A percentile compares a stretch with the other conserved stretches of the same genome.
phyloP scores from a whole-genome alignment of 1,140 invertebrate genomes.

The Physella acuta region DNA sequence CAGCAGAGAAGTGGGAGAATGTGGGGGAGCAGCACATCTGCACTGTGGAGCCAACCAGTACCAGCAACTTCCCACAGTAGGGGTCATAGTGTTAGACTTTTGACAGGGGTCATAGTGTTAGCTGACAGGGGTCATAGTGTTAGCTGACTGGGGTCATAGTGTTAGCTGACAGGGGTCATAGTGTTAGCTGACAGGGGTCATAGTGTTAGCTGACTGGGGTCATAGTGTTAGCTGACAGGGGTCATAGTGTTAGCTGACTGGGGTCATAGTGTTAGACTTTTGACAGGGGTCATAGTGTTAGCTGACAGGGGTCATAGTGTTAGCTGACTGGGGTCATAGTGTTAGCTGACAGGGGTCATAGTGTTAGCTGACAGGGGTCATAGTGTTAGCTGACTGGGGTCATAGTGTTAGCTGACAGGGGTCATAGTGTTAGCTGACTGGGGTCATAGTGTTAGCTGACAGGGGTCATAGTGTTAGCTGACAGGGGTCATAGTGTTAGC shows the following conservation, averaged over 20 bases:
- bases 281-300: too few relatives aligned
- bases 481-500: too few relatives aligned
- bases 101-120: not conserved
- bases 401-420: too few relatives aligned
- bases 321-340: too few relatives aligned
- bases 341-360: too few relatives aligned
- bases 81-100: constrained; percentile 14
- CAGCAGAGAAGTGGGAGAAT: constrained; percentile 46
- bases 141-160: not conserved
- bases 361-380: too few relatives aligned
- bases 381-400: too few relatives aligned
- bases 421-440: too few relatives aligned
- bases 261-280: too few relatives aligned
- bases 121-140: not conserved
- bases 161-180: not conserved
- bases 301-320: too few relatives aligned
- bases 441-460: too few relatives aligned
- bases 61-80: constrained; percentile 40
- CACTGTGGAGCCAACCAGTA: constrained; percentile 28
- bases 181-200: not conserved
- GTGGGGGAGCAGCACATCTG: constrained; percentile 56
- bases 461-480: too few relatives aligned
- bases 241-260: not conserved
- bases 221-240: not conserved
- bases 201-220: not conserved